phyloP scores from a whole-genome alignment of 1,140 invertebrate genomes.

The Cydia splendana region DNA sequence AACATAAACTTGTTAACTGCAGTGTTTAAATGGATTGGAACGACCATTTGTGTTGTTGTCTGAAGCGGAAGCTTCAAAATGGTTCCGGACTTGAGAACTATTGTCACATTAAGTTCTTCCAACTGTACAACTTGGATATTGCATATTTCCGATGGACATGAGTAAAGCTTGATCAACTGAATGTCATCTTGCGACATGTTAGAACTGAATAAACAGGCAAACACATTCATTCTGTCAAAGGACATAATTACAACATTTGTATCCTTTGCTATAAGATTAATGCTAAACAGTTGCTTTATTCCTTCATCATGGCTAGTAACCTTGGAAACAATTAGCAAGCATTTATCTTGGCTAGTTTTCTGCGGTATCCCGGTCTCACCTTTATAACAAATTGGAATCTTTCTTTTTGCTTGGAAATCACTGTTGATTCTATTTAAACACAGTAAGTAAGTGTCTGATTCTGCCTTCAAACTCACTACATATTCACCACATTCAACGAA shows the following conservation, averaged over 20 bases:
- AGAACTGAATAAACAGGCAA: constrained; percentile 47
- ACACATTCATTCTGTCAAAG: constrained; percentile 58
- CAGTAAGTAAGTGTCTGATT: constrained; percentile 44
- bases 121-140: constrained; percentile 46
- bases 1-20: constrained; percentile 53
- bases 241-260: constrained; percentile 50
- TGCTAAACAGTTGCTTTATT: constrained; percentile 45
- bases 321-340: constrained; percentile 38
- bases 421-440: constrained; percentile 47
- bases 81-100: constrained; percentile 57
- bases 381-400: constrained; percentile 36
- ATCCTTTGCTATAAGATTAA: constrained; percentile 35
- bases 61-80: constrained; percentile 49
- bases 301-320: constrained; percentile 40
- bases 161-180: constrained; percentile 49
- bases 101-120: constrained; percentile 44
- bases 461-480: constrained; percentile 49
- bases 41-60: constrained; percentile 35
- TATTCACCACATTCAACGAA: constrained; percentile 37
- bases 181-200: constrained; percentile 38
- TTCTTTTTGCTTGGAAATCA: constrained; percentile 45
- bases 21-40: constrained; percentile 59
- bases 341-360: constrained; percentile 34
- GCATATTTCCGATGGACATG: constrained; percentile 57
- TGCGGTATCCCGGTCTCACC: constrained; percentile 32